Base-by-base conservation (phyloP, 2,888 invertebrate species). In the Oxyteleia sp. region DNA sequence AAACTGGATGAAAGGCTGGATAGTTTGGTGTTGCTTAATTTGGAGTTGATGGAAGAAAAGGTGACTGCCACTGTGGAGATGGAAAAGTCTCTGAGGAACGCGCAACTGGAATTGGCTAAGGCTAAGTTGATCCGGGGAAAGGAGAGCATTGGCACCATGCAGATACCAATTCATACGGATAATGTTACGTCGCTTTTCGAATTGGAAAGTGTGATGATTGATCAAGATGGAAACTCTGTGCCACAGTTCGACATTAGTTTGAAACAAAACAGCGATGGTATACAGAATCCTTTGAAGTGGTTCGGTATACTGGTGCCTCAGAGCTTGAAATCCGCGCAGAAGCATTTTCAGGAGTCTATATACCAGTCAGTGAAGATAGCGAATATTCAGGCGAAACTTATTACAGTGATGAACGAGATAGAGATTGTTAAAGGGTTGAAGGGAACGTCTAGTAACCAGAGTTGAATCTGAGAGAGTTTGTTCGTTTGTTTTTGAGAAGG, bases 281-380 rank as follows among this genome's bases (percentile, higher is more conserved):
- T 89, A 64, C 88, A 90, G 23, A 95, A 98, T 92, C 98, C 98
- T 0, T 91, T 98, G 29, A 96, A 95, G 84, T 98, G 98, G 98
- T 98, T 98, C 94, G 98, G 98, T 10, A 95, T 97, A 41, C 93
- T 98, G 35, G 97, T 98, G 0, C 98, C 98, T 0, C 96, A 96
- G 89, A 96, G 96, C 90, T 93, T 98, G 89, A 95, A 96, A 88
- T 95, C 94, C 85, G 97, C 98, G 0, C 97, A 97, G 90, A 94
- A 94, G 64, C 95, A 95, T 88, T 98, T 97, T 90, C 95, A 96
- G 88, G 95, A 95, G 87, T 95, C 96, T 0, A 89, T 97, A 5
- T 95, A 96, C 76, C 94, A 95, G 91, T 94, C 95, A 35, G 94
- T 96, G 10, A 95, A 96, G 90, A 95, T 96, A 90, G 95, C 95